Base-by-base conservation (phyloP, 1,140 invertebrate species). In the Sarcophaga bullata region DNA sequence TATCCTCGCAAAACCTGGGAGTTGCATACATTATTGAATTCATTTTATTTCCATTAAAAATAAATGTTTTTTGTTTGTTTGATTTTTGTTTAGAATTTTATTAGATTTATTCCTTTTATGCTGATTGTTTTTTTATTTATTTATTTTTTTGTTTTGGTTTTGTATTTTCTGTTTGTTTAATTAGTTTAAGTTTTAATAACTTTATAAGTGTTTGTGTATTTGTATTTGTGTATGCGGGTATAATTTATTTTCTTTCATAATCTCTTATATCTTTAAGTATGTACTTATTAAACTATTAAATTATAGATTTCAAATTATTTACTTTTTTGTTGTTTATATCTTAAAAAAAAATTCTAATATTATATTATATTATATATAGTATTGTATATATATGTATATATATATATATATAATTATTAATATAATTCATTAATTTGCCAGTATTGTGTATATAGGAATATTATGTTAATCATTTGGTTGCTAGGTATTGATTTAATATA, bases 391-490 rank as follows among this genome's bases (percentile, higher is more conserved):
- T 73, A 48, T 49, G 73, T 50, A 73, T 80, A 49, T 80, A 62
- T 82, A 75, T 82, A 82, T 73, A 82, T 25, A 78, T 82, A 19
- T 72, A 19, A 72, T 76, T 48, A 48, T 78, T 52, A 19, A 1
- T 78, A 17, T 52, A 11, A 13, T 83, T 73, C 73, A 11, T 58
- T 82, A 80, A 50, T 73, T 76, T 81, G 37, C 17, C 62, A 83
- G 82, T 83, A 81, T 81, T 83, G 82, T 80, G 80, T 83, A 83
- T 83, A 83, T 83, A 83, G 82, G 82, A 83, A 83, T 83, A 73
- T 80, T 83, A 83, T 83, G 82, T 83, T 83, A 83, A 83, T 83
- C 82, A 83, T 83, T 80, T 80, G 82, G 82, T 83, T 83, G 78
- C 48, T 80, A 83, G 49, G 82, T 82, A 80, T 80, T 62, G 62